Percentiles rank a stretch among this genome's conserved stretches.
Conservation (phyloP, 2,113 vertebrate genomes). For the Lagopus leucura region DNA sequence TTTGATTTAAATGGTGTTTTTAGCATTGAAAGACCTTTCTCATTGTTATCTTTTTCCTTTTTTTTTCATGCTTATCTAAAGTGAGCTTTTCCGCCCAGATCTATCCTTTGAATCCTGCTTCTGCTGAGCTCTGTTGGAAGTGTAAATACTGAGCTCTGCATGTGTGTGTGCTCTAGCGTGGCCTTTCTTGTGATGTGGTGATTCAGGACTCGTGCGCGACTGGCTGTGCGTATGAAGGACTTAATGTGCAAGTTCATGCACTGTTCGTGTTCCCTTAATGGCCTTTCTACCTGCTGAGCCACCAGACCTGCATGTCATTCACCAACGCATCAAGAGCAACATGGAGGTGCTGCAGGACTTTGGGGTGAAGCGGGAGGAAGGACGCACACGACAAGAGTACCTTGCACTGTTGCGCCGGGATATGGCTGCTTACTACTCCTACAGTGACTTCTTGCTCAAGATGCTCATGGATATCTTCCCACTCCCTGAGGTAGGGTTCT, state of each 20-base stretch:
- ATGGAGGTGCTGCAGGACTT: slow-evolving; percentile 92
- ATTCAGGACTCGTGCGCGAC: accelerated
- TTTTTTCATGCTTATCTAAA: background rate
- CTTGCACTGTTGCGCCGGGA: slow-evolving; percentile 85
- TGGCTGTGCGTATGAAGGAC: accelerated
- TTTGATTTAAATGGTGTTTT: background rate
- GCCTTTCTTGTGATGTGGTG: background rate
- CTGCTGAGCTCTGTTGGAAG: background rate
- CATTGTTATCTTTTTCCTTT: accelerated
- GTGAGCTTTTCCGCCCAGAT: accelerated
- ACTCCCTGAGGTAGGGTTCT: slow-evolving; percentile 85
- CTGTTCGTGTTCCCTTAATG: slow-evolving; percentile 36
- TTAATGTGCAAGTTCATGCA: accelerated
- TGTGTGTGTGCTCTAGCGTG: background rate
- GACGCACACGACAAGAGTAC: slow-evolving; percentile 88
- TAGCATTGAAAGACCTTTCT: background rate
- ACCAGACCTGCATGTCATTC: slow-evolving; percentile 86
- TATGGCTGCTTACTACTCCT: slow-evolving; percentile 94
- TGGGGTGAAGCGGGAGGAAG: slow-evolving; percentile 82
- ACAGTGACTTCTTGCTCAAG: slow-evolving; percentile 88
- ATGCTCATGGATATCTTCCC: slow-evolving; percentile 93
- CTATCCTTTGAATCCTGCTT: background rate
- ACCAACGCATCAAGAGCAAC: slow-evolving; percentile 96
- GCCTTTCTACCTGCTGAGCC: slow-evolving; percentile 74
- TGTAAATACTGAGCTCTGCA: accelerated